A percentile compares a stretch with the other conserved stretches of the same genome.
phyloP scores from a whole-genome alignment of 1,140 invertebrate species.

The Parapsyche elsis region DNA sequence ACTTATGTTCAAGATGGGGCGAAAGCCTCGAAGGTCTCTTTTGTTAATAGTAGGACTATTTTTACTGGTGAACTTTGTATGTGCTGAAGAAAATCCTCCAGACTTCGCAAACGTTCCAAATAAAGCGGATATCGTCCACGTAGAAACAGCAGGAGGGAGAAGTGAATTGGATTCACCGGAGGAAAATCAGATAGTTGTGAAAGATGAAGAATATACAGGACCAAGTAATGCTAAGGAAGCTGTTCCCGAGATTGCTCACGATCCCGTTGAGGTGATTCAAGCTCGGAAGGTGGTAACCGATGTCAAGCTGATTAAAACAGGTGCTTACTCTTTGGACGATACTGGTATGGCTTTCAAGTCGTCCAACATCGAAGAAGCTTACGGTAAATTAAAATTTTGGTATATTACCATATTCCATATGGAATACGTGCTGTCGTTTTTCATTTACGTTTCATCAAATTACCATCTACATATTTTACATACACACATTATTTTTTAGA shows the following conservation, averaged over 20 bases:
- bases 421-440: too few species aligned
- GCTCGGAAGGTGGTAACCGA: background rate
- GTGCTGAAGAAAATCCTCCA: slow-evolving; percentile 21
- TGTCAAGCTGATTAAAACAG: background rate
- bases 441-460: too few species aligned
- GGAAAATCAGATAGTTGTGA: background rate
- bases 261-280: background rate
- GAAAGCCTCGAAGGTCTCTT: background rate
- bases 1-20: slow-evolving; percentile 23
- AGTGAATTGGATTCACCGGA: too few species aligned
- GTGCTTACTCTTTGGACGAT: background rate
- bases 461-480: too few species aligned
- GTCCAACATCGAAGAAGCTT: slow-evolving; percentile 7
- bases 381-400: background rate
- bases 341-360: background rate
- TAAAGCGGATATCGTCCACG: background rate
- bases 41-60: background rate
- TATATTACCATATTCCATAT: too few species aligned
- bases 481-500: too few species aligned
- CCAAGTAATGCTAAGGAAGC: background rate
- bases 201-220: background rate
- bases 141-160: too few species aligned
- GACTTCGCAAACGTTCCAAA: background rate
- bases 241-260: background rate
- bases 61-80: background rate